These are phyloP conservation scores for Hyposmocoma kahamanoa DNA, from an alignment of 1,140 invertebrate species.

Conservation along the genomic window DNA sequence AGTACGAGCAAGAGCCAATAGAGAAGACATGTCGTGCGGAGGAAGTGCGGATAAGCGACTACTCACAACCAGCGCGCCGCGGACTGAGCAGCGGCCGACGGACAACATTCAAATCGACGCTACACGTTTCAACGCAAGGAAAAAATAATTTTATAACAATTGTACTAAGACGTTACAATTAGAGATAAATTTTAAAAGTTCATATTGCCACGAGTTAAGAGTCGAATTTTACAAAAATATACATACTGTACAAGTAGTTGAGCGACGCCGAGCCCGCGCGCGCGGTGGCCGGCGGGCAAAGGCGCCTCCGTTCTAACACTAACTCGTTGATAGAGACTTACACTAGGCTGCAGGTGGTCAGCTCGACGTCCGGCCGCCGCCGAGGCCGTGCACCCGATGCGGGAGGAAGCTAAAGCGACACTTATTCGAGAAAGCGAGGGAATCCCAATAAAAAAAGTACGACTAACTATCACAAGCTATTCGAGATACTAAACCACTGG, in stretches of 20 bases:
- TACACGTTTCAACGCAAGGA: constrained; percentile 1
- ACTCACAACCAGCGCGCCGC: constrained; percentile 1
- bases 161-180: constrained; percentile 53
- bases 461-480: constrained; percentile 14
- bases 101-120: not conserved
- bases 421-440: constrained; percentile 18
- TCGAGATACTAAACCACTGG: no score
- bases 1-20: no score
- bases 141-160: constrained; percentile 41
- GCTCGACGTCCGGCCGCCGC: constrained; percentile 6
- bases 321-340: constrained; percentile 70
- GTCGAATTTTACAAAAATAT: constrained; percentile 71
- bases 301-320: constrained; percentile 30
- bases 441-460: constrained; percentile 8
- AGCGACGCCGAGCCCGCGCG: constrained; percentile 32
- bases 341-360: constrained; percentile 24
- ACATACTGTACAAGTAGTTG: constrained; percentile 66
- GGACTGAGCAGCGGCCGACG: no score
- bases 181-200: constrained; percentile 59
- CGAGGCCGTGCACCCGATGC: not conserved
- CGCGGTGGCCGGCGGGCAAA: constrained; percentile 1
- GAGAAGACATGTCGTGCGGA: no score
- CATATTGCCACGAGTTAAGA: constrained; percentile 65
- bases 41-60: no score
- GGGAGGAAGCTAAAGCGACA: not conserved